Evolutionary conservation across 2,888 invertebrate species (phyloP), one percentile per base, ranked within the genome.

Genomic region (Limenitis camilla): DNA sequence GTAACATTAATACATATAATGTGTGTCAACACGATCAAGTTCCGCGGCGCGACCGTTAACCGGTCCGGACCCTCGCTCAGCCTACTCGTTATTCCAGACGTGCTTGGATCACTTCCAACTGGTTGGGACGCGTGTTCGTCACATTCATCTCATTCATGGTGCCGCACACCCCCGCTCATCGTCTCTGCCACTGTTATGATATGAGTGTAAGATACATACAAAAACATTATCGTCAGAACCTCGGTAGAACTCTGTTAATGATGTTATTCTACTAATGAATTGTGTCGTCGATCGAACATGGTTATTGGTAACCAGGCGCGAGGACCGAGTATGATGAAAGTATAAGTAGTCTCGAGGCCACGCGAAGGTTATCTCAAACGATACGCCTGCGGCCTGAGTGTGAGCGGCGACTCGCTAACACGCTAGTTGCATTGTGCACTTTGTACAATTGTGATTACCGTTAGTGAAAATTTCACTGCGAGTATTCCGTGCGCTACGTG

Each of bases 361-460:
- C 19, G 19, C 19, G 19, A 19, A 19, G 19, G 19, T 19, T 19
- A 19, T 19, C 19, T 19, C 19, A 19, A 19, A 19, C 19, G 19
- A 19, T n/a, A n/a, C n/a, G n/a, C 19, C 2, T 19, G 19, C 19
- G 19, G 3, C 2, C 3, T 1, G 3, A 19, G 19, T 2, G 19
- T 19, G 19, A 19, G 19, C 19, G 19, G 19, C 19, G 36, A 44
- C 10, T 8, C 33, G 35, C 28, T 30, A 36, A 29, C 36, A 28
- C 10, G 11, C 11, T 8, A 45, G 11, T 28, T 36, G 19, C 11
- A 35, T 36, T 45, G 40, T 35, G 43, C 43, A 42, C 29, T 35
- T 41, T 42, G 33, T 35, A 43, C 40, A 6, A 39, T 40, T 33
- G 43, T 49, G 42, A 51, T 55, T 57, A 60, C 59, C 55, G 59